Conservation (phyloP, 2,797 vertebrate species). For the Amazona finschi region DNA sequence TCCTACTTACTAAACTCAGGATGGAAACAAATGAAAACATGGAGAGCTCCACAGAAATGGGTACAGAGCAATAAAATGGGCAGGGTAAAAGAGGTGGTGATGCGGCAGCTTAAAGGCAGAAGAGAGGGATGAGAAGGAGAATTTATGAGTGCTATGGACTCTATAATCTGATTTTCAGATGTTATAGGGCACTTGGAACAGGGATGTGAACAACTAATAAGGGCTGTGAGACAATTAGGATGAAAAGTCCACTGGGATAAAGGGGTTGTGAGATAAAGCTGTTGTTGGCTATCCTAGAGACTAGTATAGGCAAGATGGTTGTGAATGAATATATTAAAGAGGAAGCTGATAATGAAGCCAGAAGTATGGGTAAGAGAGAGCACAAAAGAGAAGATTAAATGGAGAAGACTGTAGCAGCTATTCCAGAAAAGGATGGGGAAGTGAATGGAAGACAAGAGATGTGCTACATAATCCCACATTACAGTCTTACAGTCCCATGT, state of each 20-base stretch:
- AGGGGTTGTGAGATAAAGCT: neutral
- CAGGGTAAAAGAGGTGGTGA: neutral
- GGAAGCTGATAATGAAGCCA: neutral
- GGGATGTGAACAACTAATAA: neutral
- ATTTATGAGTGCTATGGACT: neutral
- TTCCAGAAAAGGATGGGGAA: neutral
- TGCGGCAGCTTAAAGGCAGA: neutral
- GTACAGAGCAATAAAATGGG: neutral
- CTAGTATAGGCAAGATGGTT: neutral
- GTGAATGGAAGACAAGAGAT: neutral
- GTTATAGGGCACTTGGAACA: conserved; percentile 3
- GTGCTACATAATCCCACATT: neutral
- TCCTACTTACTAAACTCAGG: neutral
- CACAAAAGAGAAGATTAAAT: neutral
- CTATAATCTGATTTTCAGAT: conserved; percentile 28
- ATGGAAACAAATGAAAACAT: neutral
- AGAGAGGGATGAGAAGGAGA: neutral
- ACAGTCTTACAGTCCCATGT: neutral
- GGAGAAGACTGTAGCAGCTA: neutral
- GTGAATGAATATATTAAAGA: neutral
- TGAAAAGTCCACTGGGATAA: neutral
- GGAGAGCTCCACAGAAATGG: neutral
- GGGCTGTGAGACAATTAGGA: neutral
- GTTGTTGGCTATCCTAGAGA: neutral
- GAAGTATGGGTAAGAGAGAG: neutral